These are phyloP conservation scores for Coboldia fuscipes DNA, from an alignment of 1,140 invertebrate genomes.

Conservation along the genomic window DNA sequence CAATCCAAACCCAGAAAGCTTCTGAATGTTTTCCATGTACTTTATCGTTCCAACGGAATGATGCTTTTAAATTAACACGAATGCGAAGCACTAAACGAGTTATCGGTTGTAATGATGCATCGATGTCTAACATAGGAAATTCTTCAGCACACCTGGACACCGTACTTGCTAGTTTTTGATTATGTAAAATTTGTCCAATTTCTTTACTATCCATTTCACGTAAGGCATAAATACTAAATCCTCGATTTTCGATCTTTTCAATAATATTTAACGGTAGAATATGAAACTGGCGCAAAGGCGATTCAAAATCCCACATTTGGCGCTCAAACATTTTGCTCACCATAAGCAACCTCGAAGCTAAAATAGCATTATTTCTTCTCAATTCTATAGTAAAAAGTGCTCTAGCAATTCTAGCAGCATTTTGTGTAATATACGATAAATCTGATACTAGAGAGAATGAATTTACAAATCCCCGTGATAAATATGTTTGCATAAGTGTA, in stretches of 20 bases:
- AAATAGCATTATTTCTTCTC: constrained; percentile 68
- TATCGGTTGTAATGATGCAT: constrained; percentile 79
- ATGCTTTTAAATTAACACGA: constrained; percentile 54
- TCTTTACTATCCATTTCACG: constrained; percentile 74
- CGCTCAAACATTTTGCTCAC: constrained; percentile 81
- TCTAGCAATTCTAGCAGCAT: constrained; percentile 70
- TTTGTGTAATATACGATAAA: constrained; percentile 84
- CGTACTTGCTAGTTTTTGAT: constrained; percentile 47
- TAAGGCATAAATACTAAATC: constrained; percentile 51
- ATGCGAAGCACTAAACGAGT: constrained; percentile 82
- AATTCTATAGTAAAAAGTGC: constrained; percentile 90
- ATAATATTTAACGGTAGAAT: constrained; percentile 57
- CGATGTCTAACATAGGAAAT: constrained; percentile 65
- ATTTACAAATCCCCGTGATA: constrained; percentile 58
- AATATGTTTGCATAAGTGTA: constrained; percentile 81
- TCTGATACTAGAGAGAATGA: constrained; percentile 85
- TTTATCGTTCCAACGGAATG: constrained; percentile 81
- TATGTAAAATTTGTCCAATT: constrained; percentile 56
- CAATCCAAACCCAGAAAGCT: constrained; percentile 95
- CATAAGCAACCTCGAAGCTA: constrained; percentile 58
- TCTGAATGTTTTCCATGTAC: constrained; percentile 74
- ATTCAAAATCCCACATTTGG: constrained; percentile 72
- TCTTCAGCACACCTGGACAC: constrained; percentile 72
- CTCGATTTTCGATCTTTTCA: constrained; percentile 56
- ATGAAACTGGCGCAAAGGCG: constrained; percentile 70